Percentiles rank a stretch among this genome's conserved stretches.
phyloP scores from a whole-genome alignment of 2,113 vertebrate genomes.

The Colius striatus region DNA sequence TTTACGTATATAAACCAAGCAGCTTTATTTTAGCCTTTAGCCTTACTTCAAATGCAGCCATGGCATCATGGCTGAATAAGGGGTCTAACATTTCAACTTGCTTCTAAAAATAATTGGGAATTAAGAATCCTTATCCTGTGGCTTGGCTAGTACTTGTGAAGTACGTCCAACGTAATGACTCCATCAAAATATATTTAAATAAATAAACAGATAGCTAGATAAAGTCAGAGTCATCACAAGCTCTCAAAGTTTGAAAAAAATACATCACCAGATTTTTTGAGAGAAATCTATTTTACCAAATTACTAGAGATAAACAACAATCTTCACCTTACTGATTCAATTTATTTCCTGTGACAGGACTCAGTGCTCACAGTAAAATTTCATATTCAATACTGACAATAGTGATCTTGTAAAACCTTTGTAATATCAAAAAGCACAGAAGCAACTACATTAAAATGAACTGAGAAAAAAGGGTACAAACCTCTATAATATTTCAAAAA shows the following conservation, averaged over 20 bases:
- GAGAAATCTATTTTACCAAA: background rate
- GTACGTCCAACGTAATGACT: conserved; percentile 52
- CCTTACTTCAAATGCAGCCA: conserved; percentile 83
- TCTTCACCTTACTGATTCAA: background rate
- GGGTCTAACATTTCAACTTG: conserved; percentile 89
- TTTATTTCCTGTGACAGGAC: background rate
- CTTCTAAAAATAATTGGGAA: conserved; percentile 93
- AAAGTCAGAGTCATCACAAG: background rate
- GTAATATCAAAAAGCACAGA: background rate
- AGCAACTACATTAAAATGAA: background rate
- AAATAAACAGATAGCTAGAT: background rate
- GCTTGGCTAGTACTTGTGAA: conserved; percentile 83
- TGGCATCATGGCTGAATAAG: conserved; percentile 82
- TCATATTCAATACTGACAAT: background rate
- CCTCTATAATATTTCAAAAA: background rate
- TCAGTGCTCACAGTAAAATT: background rate
- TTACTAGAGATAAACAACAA: background rate
- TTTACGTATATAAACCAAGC: conserved; percentile 6
- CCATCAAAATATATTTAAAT: background rate
- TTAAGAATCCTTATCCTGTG: conserved; percentile 86
- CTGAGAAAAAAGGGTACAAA: background rate
- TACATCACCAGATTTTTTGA: background rate
- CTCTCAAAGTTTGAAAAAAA: conserved; percentile 14
- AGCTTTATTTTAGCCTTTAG: conserved; percentile 76
- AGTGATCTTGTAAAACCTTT: background rate